Evolutionary conservation across 2,888 invertebrate species (phyloP), one percentile per base, ranked within the genome.

Genomic region (Liposcelis brunnea): DNA sequence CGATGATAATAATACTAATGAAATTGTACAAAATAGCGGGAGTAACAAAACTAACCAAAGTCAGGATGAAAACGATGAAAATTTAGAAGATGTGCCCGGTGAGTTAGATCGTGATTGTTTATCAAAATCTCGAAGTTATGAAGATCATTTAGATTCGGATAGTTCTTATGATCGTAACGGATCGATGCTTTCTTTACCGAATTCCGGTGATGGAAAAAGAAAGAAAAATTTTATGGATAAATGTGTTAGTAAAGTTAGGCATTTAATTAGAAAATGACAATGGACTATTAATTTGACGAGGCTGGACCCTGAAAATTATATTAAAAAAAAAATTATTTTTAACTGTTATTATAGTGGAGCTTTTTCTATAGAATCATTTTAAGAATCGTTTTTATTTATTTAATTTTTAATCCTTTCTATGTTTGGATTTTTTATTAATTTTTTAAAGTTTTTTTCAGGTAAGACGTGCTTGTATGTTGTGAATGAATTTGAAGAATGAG

Each of bases 191-290:
- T 71, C 73, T 50, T 58, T 76, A 55, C 70, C 74, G 57, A 70
- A 71, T 54, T 63, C 67, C 52, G 69, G 68, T 44, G 73, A 73
- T 56, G 71, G 69, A 7, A 78, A 79, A 61, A 69, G 75, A 57
- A 78, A 77, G 62, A 76, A 77, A 60, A 84, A 83, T 63, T 84
- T 86, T 62, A 80, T 86, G 75, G 84, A 85, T 70, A 71, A 78
- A 62, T 82, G 81, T 65, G 79, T 82, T 55, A 81, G 80, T 66
- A 82, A 82, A 74, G 78, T 82, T 64, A 75, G 80, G 69, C 77
- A 79, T 67, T 70, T 82, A 61, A 80, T 75, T 51, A 66, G 65
- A 59, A 67, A 68, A 61, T 68, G 51, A 56, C 40, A 21, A 14
- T 31, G 31, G 31, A 26, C 26, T 26, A 6, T 26, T 26, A 6